Base-by-base conservation (phyloP, 2,888 invertebrate genomes). In the Drosophila meridionalis region DNA sequence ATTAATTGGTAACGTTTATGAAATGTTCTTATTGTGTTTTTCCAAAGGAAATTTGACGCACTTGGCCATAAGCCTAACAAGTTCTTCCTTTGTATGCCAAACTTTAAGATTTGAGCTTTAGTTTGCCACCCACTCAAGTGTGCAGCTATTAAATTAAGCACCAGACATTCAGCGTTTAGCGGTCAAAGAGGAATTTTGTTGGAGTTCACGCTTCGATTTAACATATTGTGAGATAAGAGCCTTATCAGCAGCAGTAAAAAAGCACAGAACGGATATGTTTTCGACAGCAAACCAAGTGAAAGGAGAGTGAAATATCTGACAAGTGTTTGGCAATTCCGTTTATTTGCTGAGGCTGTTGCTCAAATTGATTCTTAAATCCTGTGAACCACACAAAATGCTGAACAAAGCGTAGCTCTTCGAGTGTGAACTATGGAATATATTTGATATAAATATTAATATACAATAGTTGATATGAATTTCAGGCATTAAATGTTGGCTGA, bases 1-100 rank as follows among this genome's bases (percentile, higher is more conserved):
- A 82, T 82, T 82, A 82, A 82, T 82, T 81, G 76, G 38, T 26
- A 11, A 42, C 59, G n/a, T 74, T 71, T 76, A 53, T 38, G 38
- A 36, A 63, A 50, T 56, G 55, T 55, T 69, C 63, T 61, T 52
- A 14, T 63, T 47, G 7, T 32, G 47, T 1, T 47, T 38, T 36
- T 57, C 36, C 14, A 26, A 20, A 20, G 20, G 20, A 20, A 20
- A 63, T 20, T 47, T 36, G 34, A 50, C 56, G 57, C 66, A 60
- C 38, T 68, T 52, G 9, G 28, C 30, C 26, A 59, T 26, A 1
- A 59, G 14, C 61, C 32, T 52, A 14, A 52, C 58, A 67, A 66
- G 48, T 78, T 61, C 32, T 4, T 0, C 20, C 11, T 11, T 32
- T 32, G 7, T 14, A 0, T 14, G 9, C 9, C 8, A 14, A 48